Base-by-base conservation (phyloP, 2,888 invertebrate genomes). In the Cerceris ruficornis region DNA sequence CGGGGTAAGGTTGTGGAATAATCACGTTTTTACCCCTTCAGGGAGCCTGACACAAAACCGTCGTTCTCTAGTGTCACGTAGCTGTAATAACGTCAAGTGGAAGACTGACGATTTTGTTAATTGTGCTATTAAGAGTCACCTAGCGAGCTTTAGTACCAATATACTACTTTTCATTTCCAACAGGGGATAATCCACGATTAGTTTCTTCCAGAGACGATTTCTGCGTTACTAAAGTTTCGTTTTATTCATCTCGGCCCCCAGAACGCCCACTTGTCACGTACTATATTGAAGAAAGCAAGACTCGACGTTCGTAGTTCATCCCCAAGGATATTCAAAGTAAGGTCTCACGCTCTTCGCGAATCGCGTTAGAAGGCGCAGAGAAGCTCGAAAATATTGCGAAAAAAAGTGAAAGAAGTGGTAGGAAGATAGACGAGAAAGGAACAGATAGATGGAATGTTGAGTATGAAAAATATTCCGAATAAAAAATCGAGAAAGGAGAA, bases 221-320 rank as follows among this genome's bases (percentile, higher is more conserved):
- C 50, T 7, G n/a, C n/a, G 50, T n/a, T n/a, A 72, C 67, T 52
- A 72, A 50, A 50, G 28, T 52, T 75, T 75, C 66, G 73, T 73
- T 72, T 75, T 67, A 58, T 73, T 72, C 61, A 61, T 61, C 46
- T 58, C 73, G 66, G 58, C 61, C 73, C 73, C 46, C 28, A 46
- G 58, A 58, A 67, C 61, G 57, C 62, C 67, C 46, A 75, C 73
- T 72, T 61, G 72, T 75, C 72, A 75, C 75, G 75, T 66, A 60
- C 55, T 65, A 55, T 69, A 58, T 6, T 43, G 49, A n/a, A n/a
- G 55, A 46, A 50, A 17, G 49, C 42, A 8, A 41, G 72, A 57
- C 72, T 46, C 72, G 61, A 61, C 60, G 61, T 67, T 59, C 59
- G 11, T 39, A 7, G 50, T 62, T 75, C 71, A 54, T 66, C 52